Evolutionary conservation across 2,113 vertebrate genomes (phyloP).

Genomic region (Istiophorus platypterus): DNA sequence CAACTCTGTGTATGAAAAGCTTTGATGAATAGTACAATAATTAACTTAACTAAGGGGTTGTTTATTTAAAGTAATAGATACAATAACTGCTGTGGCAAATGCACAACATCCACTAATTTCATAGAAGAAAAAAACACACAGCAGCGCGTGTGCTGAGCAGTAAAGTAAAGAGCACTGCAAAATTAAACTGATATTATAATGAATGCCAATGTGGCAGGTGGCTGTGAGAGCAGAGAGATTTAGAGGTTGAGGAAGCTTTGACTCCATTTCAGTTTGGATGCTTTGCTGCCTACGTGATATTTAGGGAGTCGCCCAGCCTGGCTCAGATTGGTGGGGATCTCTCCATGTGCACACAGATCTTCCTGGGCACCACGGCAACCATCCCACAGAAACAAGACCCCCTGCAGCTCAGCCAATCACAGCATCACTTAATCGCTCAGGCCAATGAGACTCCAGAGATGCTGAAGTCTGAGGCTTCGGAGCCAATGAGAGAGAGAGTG

Average conservation of each 20-base stretch:
- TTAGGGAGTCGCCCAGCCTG: slow-evolving; percentile 73
- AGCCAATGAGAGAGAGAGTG: slow-evolving; percentile 78
- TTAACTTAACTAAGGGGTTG: slow-evolving; percentile 28
- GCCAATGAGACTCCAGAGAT: slow-evolving; percentile 73
- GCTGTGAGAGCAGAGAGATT: slow-evolving; percentile 33
- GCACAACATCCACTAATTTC: background rate
- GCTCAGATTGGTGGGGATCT: slow-evolving; percentile 82
- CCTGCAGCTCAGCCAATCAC: slow-evolving; percentile 79
- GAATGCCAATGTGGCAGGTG: slow-evolving; percentile 3
- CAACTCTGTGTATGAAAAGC: slow-evolving; percentile 11
- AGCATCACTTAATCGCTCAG: slow-evolving; percentile 42
- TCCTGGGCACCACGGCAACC: slow-evolving; percentile 88
- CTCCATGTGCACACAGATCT: slow-evolving; percentile 83
- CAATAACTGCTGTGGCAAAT: slow-evolving; percentile 7
- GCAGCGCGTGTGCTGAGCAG: background rate
- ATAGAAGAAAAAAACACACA: background rate
- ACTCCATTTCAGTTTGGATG: slow-evolving; percentile 60
- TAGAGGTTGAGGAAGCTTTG: slow-evolving; percentile 56
- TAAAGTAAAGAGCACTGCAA: background rate
- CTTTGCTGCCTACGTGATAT: slow-evolving; percentile 60
- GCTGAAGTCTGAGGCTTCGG: slow-evolving; percentile 58
- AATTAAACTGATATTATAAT: background rate
- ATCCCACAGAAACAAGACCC: slow-evolving; percentile 86
- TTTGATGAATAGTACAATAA: slow-evolving; percentile 7
- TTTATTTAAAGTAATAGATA: slow-evolving; percentile 29